Evolutionary conservation across 1,140 invertebrate species (phyloP).

Genomic region (Drosophila pseudoananassae): DNA sequence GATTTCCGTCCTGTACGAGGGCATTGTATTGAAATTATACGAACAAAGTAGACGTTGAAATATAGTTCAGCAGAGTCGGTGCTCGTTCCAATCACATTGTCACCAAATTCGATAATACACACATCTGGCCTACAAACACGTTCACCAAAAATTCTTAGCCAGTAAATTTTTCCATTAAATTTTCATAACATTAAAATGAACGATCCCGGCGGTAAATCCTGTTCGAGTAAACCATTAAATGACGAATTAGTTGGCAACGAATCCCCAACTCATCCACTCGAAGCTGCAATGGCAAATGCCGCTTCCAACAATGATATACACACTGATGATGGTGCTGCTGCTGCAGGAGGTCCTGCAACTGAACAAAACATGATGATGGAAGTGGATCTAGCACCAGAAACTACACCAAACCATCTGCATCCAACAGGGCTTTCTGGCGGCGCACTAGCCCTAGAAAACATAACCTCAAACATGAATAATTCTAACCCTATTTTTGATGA

Average conservation of each 20-base stretch:
- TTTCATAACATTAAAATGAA: neutral
- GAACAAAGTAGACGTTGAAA: neutral
- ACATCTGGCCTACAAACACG: neutral
- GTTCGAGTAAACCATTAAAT: neutral
- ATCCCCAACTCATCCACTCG: neutral
- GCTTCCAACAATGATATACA: no score
- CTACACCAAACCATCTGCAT: neutral
- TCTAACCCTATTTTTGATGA: no score
- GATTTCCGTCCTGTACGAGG: no score
- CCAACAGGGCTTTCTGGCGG: neutral
- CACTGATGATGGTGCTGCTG: no score
- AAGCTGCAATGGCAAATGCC: neutral
- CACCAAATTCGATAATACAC: constrained; percentile 11
- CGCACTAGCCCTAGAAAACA: neutral
- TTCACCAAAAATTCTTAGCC: constrained; percentile 1
- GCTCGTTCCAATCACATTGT: neutral
- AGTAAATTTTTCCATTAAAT: neutral
- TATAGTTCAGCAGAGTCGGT: neutral
- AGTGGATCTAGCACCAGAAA: neutral
- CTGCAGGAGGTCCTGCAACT: no score
- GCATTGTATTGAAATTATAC: neutral
- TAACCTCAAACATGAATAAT: no score
- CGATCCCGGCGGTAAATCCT: neutral
- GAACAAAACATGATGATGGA: no score
- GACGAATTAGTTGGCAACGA: neutral